Base-by-base conservation (phyloP, 2,888 invertebrate genomes). In the Orchesellides sinensis region DNA sequence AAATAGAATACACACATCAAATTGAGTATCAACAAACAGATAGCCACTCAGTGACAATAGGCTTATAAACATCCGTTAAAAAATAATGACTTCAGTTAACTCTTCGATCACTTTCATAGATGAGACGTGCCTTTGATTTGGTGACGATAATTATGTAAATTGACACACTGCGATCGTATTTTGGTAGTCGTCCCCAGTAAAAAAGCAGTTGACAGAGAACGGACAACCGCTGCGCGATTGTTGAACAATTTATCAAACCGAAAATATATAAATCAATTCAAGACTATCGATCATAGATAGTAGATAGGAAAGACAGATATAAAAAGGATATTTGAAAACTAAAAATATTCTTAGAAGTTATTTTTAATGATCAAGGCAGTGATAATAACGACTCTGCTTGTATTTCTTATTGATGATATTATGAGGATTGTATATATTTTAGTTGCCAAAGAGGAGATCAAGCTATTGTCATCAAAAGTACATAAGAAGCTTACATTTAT, bases 41-140 rank as follows among this genome's bases (percentile, higher is more conserved):
- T 40, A 14, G 40, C 10, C 40, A n/a, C 10, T 2, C 40, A 40
- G 10, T 40, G 40, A 40, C n/a, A n/a, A n/a, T n/a, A n/a, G n/a
- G n/a, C n/a, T n/a, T n/a, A n/a, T n/a, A n/a, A n/a, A n/a, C n/a
- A n/a, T n/a, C n/a, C n/a, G n/a, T n/a, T n/a, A 2, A 40, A 59
- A 56, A 56, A 35, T 70, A 56, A 70, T 70, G 54, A 70, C 19
- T 70, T 70, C 56, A 40, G 56, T 70, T 70, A 40, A 40, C 56
- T 70, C 40, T 70, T 40, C 17, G 63, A 74, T 74, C 52, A 73
- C 74, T 74, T 74, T 74, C 74, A 35, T 65, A 74, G 61, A 49
- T 40, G 61, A 73, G 35, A 74, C 74, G 63, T 74, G 74, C 52
- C 25, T 63, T 17, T 65, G 65, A 74, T 74, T 25, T 65, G 65